A percentile compares a stretch with the other conserved stretches of the same genome.
Evolutionary conservation across 2,888 invertebrate species (phyloP).

Genomic region (Mimas tiliae): DNA sequence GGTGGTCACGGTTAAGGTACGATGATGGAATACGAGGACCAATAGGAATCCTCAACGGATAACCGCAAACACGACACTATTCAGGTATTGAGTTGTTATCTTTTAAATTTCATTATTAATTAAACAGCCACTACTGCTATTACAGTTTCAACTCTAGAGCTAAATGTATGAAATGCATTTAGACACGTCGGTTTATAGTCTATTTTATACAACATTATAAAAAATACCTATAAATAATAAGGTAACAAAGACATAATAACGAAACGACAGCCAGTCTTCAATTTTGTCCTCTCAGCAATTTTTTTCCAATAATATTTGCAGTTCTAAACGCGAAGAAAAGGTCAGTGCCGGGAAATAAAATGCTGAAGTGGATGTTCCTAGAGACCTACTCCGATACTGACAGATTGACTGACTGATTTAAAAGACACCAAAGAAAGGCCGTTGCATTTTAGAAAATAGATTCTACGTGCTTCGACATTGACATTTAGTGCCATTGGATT

Average conservation of each 20-base stretch:
- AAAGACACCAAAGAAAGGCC: background rate
- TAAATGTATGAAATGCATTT: conserved; percentile 10
- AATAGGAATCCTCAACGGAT: no score
- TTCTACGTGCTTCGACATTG: conserved; percentile 9
- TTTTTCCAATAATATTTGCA: conserved; percentile 11
- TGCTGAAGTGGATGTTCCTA: conserved; percentile 1
- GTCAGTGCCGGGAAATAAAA: conserved; percentile 20
- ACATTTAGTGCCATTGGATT: background rate
- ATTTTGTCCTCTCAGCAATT: conserved; percentile 11
- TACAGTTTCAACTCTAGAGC: background rate
- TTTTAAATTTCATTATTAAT: background rate
- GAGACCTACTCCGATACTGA: conserved; percentile 14
- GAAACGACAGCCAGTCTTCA: conserved; percentile 8
- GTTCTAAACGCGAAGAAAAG: background rate
- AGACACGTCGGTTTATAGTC: conserved; percentile 1
- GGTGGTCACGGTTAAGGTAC: no score
- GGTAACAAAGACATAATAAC: conserved; percentile 1
- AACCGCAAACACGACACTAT: no score
- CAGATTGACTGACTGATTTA: no score
- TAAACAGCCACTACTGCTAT: background rate
- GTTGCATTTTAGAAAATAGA: conserved; percentile 10
- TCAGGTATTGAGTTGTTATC: no score
- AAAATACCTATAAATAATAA: background rate
- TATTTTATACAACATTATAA: background rate
- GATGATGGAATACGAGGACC: no score